A percentile compares a stretch with the other conserved stretches of the same genome.
These are phyloP conservation scores for Enteromius radiatus DNA, from an alignment of 2,797 vertebrate genomes.

Conservation along the genomic window DNA sequence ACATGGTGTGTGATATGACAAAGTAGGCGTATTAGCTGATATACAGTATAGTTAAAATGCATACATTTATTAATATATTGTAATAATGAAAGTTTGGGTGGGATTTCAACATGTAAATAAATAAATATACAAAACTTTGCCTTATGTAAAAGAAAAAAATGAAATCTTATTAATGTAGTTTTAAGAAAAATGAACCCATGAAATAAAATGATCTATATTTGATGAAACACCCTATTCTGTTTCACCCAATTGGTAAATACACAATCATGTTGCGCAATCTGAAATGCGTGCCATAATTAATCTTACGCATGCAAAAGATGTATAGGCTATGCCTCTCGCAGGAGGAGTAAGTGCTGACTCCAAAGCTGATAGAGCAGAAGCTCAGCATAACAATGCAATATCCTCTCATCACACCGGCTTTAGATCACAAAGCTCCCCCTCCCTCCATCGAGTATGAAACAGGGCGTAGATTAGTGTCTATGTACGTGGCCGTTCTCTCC, in stretches of 20 bases:
- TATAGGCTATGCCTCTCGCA: not conserved
- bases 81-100: not conserved
- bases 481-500: slow-evolving; percentile 28
- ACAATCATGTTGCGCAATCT: not conserved
- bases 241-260: not conserved
- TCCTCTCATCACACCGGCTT: slow-evolving; percentile 38
- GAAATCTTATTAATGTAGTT: not conserved
- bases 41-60: no score
- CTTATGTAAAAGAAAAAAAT: not conserved
- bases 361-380: slow-evolving; percentile 5
- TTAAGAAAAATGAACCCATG: not conserved
- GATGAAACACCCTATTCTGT: not conserved
- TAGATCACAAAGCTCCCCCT: slow-evolving; percentile 20
- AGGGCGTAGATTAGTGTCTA: slow-evolving; percentile 44
- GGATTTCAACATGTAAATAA: not conserved
- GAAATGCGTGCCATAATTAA: not conserved
- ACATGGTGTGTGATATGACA: no score
- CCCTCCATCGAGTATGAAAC: slow-evolving; percentile 29
- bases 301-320: not conserved
- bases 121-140: no score
- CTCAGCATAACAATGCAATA: slow-evolving; percentile 29
- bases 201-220: not conserved
- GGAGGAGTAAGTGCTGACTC: slow-evolving; percentile 30
- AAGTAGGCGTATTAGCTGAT: no score
- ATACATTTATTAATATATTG: not conserved